Conservation (phyloP, 2,113 vertebrate genomes). For the Rhynchomys soricoides region DNA sequence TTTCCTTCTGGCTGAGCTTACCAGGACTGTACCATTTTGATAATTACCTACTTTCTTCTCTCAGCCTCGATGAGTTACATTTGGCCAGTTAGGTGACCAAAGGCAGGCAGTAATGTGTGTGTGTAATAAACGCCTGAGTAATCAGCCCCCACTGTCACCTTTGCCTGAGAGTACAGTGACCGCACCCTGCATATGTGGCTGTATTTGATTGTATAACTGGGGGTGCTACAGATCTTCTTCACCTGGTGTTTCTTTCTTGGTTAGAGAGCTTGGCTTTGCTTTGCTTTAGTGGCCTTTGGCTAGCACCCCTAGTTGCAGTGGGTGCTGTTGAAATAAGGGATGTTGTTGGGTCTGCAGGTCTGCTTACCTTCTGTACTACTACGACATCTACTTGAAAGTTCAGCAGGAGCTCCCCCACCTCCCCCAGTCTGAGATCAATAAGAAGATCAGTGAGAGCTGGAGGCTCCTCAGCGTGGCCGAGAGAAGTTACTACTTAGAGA, state of each 20-base stretch:
- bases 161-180: background rate
- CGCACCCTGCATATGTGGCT: background rate
- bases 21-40: background rate
- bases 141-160: background rate
- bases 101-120: background rate
- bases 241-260: background rate
- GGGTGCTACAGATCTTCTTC: background rate
- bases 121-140: background rate
- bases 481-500: conserved; percentile 96
- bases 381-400: conserved; percentile 96
- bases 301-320: background rate
- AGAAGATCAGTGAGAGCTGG: conserved; percentile 98
- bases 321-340: conserved; percentile 13
- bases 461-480: conserved; percentile 96
- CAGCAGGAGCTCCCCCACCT: conserved; percentile 95
- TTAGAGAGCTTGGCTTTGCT: conserved; percentile 3
- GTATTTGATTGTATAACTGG: background rate
- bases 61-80: background rate
- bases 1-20: background rate
- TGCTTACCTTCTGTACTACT: conserved; percentile 98
- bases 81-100: background rate
- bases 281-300: background rate
- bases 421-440: conserved; percentile 98
- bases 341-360: conserved; percentile 88
- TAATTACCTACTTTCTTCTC: background rate